A percentile compares a stretch with the other conserved stretches of the same genome.
Conservation (phyloP, 2,113 vertebrate species). For the Pampusana beccarii region DNA sequence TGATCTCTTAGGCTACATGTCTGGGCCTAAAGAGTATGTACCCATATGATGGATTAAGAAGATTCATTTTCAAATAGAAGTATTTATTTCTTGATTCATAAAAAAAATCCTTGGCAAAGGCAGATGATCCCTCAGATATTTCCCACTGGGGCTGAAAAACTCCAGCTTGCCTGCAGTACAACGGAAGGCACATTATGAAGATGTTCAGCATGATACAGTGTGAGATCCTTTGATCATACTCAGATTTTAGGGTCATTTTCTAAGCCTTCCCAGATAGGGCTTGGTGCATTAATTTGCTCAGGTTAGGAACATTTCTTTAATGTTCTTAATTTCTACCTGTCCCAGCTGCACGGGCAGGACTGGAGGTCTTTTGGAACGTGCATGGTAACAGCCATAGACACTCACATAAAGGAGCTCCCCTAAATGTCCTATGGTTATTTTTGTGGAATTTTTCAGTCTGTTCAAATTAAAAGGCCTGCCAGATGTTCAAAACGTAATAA, state of each 20-base stretch:
- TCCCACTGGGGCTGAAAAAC: neutral
- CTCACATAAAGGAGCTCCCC: neutral
- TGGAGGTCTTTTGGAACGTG: neutral
- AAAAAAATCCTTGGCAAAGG: neutral
- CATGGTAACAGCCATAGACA: neutral
- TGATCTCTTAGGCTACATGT: neutral
- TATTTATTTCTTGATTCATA: neutral
- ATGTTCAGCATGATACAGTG: neutral
- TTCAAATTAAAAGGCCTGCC: constrained; percentile 10
- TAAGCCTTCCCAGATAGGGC: neutral
- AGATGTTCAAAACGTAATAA: constrained; percentile 30
- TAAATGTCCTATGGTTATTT: neutral
- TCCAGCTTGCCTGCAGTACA: neutral
- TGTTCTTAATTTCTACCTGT: neutral
- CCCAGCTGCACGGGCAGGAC: neutral
- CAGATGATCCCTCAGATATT: neutral
- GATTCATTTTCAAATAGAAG: neutral
- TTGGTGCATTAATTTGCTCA: neutral
- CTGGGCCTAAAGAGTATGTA: neutral
- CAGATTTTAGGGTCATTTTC: neutral
- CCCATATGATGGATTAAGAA: neutral
- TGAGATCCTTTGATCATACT: neutral
- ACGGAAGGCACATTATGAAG: neutral
- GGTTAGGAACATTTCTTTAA: neutral
- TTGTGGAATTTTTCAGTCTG: neutral